Base-by-base conservation (phyloP, 30 jellyfish, hydroid and myxozoan species). In the Aurelia aurita region DNA sequence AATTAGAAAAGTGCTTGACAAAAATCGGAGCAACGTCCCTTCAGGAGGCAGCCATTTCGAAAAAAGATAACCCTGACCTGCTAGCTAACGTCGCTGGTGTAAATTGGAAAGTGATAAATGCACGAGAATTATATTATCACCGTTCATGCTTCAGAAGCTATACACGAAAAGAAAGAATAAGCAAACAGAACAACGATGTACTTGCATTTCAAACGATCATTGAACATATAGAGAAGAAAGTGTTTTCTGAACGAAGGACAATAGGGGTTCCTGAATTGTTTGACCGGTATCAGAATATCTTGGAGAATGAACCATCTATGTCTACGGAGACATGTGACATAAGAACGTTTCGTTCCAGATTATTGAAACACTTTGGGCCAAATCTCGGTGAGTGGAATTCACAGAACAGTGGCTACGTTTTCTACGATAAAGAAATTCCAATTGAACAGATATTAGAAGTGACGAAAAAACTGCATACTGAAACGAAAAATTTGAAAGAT, bases 331-430 rank as follows among this genome's bases (percentile, higher is more conserved):
- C 67, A 70, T 70, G 82, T 70, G 82, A 70, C 68, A 39, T 70
- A 39, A 25, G 81, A 70, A 70, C 82, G 82, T 44, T 70, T 18
- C 67, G 67, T 70, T 70, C 82, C 67, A 70, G 82, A 44, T 19
- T 70, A 44, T 44, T 70, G 67, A 70, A 70, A 21, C 67, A 70
- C 82, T 70, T 70, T 70, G 82, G 67, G 67, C 82, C 82, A 34
- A 70, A 70, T 70, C 82, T 70, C 67, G 66, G 82, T 70, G 58
- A 74, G 61, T 53, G 74, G 74, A 58, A 53, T 74, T 54, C 87
- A 34, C 87, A 74, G 61, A 74, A 15, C 74, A 74, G 74, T 28
- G 57, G 73, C 69, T 46, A 44, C 21, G 68, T 49, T 58, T 58
- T 74, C 76, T 74, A 53, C 76, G 43, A 74, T 54, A 35, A 74